Conservation (phyloP, 2,797 vertebrate species). For the Taeniopygia guttata region DNA sequence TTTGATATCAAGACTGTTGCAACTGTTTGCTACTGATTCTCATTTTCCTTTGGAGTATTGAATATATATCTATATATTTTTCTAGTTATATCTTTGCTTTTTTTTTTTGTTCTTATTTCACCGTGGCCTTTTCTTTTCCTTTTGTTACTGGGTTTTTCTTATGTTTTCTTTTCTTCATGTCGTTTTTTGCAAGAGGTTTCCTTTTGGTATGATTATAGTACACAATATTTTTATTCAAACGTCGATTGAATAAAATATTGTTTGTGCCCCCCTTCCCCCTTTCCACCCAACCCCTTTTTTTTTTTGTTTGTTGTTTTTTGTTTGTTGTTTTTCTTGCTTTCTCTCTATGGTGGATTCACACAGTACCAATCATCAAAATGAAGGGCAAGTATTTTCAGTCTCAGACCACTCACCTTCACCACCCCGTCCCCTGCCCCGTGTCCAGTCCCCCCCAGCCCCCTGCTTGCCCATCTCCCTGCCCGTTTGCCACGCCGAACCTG, state of each 20-base stretch:
- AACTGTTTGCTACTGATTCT: conserved; percentile 72
- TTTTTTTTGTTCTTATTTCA: conserved; percentile 48
- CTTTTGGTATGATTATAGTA: conserved; percentile 90
- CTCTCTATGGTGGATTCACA: conserved; percentile 99
- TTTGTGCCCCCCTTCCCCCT: conserved; percentile 95
- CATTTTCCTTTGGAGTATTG: conserved; percentile 70
- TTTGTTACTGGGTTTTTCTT: conserved; percentile 43
- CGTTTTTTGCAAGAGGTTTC: conserved; percentile 83
- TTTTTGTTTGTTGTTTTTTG: conserved; percentile 96
- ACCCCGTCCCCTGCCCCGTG: conserved; percentile 56
- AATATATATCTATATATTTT: conserved; percentile 68
- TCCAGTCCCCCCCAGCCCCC: conserved; percentile 67
- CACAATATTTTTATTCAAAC: conserved; percentile 99
- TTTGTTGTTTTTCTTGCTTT: conserved; percentile 99
- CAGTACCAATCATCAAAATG: conserved; percentile 88
- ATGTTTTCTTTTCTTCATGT: conserved; percentile 70
- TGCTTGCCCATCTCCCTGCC: conserved; percentile 75
- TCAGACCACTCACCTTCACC: conserved; percentile 92
- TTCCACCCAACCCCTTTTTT: conserved; percentile 84
- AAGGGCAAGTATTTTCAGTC: conserved; percentile 99
- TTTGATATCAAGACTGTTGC: conserved; percentile 71
- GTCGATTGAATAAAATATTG: conserved; percentile 99
- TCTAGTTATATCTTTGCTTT: conserved; percentile 66
- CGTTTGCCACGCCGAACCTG: conserved; percentile 74
- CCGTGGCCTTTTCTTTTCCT: conserved; percentile 54